Base-by-base conservation (phyloP, 2,888 invertebrate species). In the Lapara coniferarum region DNA sequence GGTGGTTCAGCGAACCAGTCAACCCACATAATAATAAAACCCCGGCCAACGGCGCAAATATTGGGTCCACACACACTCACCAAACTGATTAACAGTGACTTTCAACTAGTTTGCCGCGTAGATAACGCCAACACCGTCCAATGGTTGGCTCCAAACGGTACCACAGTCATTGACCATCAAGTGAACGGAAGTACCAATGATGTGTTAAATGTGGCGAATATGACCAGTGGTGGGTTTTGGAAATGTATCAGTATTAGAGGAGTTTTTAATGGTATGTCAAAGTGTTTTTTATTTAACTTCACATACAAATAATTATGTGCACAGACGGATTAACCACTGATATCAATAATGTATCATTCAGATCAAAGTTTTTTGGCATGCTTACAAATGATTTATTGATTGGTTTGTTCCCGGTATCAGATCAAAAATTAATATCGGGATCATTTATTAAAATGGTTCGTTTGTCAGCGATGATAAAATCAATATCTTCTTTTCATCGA, bases 1-100 rank as follows among this genome's bases (percentile, higher is more conserved):
- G 94, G 88, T 16, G 94, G 94, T 0, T 74, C 81, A 78, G 71
- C 83, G 16, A 83, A 79, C 10, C 78, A 85, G 68, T 83, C 89
- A 0, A 82, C 84, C 1, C 72, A 76, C 49, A 81, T 93, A 67
- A 77, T 75, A 0, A 71, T 89, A 19, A 76, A 78, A 72, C 56
- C 77, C 0, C 75, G 82, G n/a, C 89, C 93, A 1, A 79, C 80
- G 53, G 89, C 88, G 0, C 86, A 88, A 73, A 90, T 93, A 68
- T 74, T 89, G 37, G 91, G 91, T 0, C 85, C 89, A 0, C 90
- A 89, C 72, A 77, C 80, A 1, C 55, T 91, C 0, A 76, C 77
- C 0, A 81, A 73, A 55, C 78, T 66, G 0, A 75, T 79, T 0
- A 72, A 89, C 71, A 74, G 84, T 0, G 74, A 77, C 37, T 70